These are phyloP conservation scores for Xestoiulus laeticollis DNA, from an alignment of 2,888 invertebrate species.

Conservation along the genomic window DNA sequence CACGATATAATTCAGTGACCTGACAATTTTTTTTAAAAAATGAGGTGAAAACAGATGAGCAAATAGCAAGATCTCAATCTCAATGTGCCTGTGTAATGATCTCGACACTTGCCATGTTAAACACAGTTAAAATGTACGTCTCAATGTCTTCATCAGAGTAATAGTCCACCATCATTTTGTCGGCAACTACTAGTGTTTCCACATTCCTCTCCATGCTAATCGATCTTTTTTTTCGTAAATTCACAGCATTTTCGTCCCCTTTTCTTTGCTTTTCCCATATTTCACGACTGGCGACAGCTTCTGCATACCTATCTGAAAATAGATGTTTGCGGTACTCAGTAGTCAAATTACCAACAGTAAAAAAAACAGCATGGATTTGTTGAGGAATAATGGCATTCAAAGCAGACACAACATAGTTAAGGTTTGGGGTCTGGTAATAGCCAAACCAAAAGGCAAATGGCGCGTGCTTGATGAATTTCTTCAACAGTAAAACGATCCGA, in stretches of 20 bases:
- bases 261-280: constrained; percentile 52
- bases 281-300: constrained; percentile 52
- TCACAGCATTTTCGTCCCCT: neutral
- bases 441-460: neutral
- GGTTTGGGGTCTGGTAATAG: neutral
- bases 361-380: neutral
- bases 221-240: constrained; percentile 55
- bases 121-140: constrained; percentile 86
- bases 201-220: constrained; percentile 67
- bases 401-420: neutral
- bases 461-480: neutral
- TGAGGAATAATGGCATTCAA: neutral
- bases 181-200: constrained; percentile 87
- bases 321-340: constrained; percentile 30
- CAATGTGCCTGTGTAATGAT: too few species aligned
- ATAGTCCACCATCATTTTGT: constrained; percentile 85
- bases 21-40: constrained; percentile 47
- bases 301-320: constrained; percentile 53
- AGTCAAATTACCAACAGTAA: neutral
- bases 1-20: constrained; percentile 73
- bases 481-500: neutral
- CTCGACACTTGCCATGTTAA: constrained; percentile 86
- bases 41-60: neutral
- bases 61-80: too few species aligned
- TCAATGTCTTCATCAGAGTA: constrained; percentile 83